These are phyloP conservation scores for Polia nebulosa DNA, from an alignment of 2,888 invertebrate genomes.

Conservation along the genomic window DNA sequence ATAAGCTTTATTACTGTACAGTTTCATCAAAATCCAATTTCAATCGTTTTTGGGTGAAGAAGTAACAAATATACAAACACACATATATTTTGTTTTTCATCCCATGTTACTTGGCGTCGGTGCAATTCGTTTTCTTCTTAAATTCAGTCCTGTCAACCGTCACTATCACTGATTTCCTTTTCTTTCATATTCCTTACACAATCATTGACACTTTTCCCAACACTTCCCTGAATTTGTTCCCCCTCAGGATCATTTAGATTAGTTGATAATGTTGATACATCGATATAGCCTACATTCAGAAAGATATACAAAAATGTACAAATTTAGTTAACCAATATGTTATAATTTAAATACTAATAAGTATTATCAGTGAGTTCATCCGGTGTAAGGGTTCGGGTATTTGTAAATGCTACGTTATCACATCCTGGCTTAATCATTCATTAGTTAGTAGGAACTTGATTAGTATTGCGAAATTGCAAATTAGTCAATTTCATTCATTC, in stretches of 20 bases:
- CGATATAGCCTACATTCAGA: constrained; percentile 25
- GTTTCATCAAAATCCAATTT: too few species aligned
- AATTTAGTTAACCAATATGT: constrained; percentile 47
- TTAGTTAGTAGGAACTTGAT: constrained; percentile 79
- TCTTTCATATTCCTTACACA: background rate
- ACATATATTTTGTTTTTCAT: background rate
- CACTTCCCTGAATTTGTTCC: background rate
- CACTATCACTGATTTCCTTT: background rate
- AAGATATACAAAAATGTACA: constrained; percentile 15
- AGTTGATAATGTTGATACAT: constrained; percentile 23
- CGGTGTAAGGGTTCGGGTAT: constrained; percentile 73
- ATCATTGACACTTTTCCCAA: background rate
- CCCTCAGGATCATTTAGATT: constrained; percentile 20
- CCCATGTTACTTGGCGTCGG: background rate
- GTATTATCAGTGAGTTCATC: constrained; percentile 76
- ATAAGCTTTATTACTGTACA: too few species aligned
- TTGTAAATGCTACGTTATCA: constrained; percentile 72
- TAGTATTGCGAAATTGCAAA: constrained; percentile 62
- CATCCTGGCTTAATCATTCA: constrained; percentile 83
- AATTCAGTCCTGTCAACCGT: background rate
- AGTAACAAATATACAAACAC: too few species aligned
- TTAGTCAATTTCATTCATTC: constrained; percentile 65
- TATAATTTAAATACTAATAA: constrained; percentile 71
- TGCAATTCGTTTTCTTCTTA: background rate
- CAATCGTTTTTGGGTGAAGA: too few species aligned